Percentiles rank a stretch among this genome's conserved stretches.
Conservation (phyloP, 1,140 invertebrate genomes). For the Choristoneura fumiferana region DNA sequence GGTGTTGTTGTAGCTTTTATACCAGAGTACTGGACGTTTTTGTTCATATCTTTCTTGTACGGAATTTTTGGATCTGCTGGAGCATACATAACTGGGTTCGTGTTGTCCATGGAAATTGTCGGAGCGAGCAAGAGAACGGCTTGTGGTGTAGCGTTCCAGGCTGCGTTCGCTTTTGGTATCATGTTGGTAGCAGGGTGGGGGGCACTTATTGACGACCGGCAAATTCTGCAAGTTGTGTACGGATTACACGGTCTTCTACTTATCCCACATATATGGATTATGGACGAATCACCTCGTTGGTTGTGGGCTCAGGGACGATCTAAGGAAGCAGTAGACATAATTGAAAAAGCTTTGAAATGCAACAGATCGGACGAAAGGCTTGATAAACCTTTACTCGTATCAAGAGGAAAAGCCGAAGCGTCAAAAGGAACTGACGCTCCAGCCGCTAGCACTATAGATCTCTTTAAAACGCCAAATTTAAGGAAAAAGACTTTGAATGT, state of each 20-base stretch:
- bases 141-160: slow-evolving; percentile 90
- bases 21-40: slow-evolving; percentile 86
- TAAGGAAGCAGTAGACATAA: slow-evolving; percentile 85
- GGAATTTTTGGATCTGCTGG: slow-evolving; percentile 92
- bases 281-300: slow-evolving; percentile 93
- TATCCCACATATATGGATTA: slow-evolving; percentile 89
- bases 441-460: slow-evolving; percentile 80
- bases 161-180: slow-evolving; percentile 89
- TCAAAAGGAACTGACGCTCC: slow-evolving; percentile 58
- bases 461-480: slow-evolving; percentile 89
- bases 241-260: slow-evolving; percentile 87
- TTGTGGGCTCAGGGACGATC: slow-evolving; percentile 88
- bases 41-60: slow-evolving; percentile 84
- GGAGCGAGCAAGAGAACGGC: slow-evolving; percentile 88
- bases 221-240: slow-evolving; percentile 88
- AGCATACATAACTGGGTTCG: slow-evolving; percentile 90
- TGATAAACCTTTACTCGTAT: slow-evolving; percentile 81
- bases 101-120: slow-evolving; percentile 92
- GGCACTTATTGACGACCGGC: slow-evolving; percentile 86
- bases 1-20: slow-evolving; percentile 87
- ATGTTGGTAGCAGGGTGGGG: slow-evolving; percentile 91
- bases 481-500: slow-evolving; percentile 89
- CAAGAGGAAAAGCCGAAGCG: slow-evolving; percentile 78
- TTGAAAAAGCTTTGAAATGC: slow-evolving; percentile 84
- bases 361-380: slow-evolving; percentile 82